These are phyloP conservation scores for Podargus strigoides DNA, from an alignment of 2,797 vertebrate species.

Conservation along the genomic window DNA sequence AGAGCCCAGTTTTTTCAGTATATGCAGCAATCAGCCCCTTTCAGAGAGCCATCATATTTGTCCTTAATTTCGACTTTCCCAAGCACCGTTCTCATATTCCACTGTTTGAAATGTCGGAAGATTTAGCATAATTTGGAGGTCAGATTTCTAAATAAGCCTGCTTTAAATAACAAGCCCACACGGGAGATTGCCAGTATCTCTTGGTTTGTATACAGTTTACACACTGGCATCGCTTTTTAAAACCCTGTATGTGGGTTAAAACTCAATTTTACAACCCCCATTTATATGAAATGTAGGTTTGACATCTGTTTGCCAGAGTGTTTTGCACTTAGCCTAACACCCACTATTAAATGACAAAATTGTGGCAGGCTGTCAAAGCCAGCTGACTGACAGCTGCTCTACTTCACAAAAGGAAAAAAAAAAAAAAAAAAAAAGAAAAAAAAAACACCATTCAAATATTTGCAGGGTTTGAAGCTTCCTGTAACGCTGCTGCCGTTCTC, in stretches of 20 bases:
- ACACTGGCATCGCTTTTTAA: constrained; percentile 34
- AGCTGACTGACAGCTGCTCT: constrained; percentile 87
- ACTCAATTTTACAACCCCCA: constrained; percentile 70
- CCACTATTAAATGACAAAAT: constrained; percentile 80
- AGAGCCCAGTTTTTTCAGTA: background rate
- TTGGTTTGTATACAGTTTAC: constrained; percentile 45
- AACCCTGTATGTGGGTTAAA: constrained; percentile 66
- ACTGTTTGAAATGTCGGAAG: background rate
- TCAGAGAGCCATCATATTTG: background rate
- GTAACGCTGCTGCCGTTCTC: constrained; percentile 68
- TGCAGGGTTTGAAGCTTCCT: constrained; percentile 73
- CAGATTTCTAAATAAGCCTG: constrained; percentile 1
- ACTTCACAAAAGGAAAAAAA: too few relatives aligned
- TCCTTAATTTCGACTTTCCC: constrained; percentile 41
- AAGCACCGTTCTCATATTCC: background rate
- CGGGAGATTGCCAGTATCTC: constrained; percentile 19
- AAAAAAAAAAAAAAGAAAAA: too few relatives aligned
- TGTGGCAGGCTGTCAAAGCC: constrained; percentile 86
- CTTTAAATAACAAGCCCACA: constrained; percentile 25
- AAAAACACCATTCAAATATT: constrained; percentile 75
- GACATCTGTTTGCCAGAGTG: constrained; percentile 84
- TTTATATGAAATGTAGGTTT: constrained; percentile 73
- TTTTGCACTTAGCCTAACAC: constrained; percentile 80
- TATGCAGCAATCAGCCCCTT: background rate
- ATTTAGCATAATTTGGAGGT: constrained; percentile 26